phyloP scores from a whole-genome alignment of 2,888 invertebrate species.

The Ceramica pisi region DNA sequence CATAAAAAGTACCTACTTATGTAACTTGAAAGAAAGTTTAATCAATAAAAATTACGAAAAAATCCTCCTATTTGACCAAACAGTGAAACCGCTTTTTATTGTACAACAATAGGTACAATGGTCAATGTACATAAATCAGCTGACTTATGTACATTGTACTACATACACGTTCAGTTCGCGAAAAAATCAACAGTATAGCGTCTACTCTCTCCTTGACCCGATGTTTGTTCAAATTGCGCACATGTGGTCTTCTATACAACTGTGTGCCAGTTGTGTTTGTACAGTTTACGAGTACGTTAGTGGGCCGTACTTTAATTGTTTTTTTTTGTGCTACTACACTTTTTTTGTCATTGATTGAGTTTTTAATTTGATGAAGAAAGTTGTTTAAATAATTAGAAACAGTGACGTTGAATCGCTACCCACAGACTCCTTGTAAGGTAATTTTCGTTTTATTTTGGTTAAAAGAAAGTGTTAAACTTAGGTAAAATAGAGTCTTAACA shows the following conservation, averaged over 20 bases:
- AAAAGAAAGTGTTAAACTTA: not conserved
- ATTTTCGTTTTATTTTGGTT: not conserved
- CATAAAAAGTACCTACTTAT: not conserved
- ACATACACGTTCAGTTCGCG: conserved; percentile 23
- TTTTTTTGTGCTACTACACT: conserved; percentile 28
- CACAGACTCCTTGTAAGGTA: not conserved
- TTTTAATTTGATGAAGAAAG: conserved; percentile 2
- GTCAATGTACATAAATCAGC: not conserved
- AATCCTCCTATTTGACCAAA: not conserved
- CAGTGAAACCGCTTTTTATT: conserved; percentile 28
- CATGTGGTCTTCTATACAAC: conserved; percentile 56
- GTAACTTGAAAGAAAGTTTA: conserved; percentile 22
- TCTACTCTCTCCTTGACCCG: conserved; percentile 49
- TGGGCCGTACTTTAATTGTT: conserved; percentile 42
- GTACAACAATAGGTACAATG: not conserved
- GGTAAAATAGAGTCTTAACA: not conserved
- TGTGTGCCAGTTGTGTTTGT: conserved; percentile 49
- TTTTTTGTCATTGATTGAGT: conserved; percentile 1
- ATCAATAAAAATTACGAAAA: conserved; percentile 17
- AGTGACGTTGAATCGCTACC: not conserved
- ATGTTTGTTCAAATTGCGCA: conserved; percentile 49
- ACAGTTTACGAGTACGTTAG: conserved; percentile 18
- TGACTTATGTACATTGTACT: conserved; percentile 11
- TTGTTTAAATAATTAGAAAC: not conserved
- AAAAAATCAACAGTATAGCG: conserved; percentile 37